Evolutionary conservation across 2,113 vertebrate species (phyloP).

Genomic region (Collichthys lucidus): DNA sequence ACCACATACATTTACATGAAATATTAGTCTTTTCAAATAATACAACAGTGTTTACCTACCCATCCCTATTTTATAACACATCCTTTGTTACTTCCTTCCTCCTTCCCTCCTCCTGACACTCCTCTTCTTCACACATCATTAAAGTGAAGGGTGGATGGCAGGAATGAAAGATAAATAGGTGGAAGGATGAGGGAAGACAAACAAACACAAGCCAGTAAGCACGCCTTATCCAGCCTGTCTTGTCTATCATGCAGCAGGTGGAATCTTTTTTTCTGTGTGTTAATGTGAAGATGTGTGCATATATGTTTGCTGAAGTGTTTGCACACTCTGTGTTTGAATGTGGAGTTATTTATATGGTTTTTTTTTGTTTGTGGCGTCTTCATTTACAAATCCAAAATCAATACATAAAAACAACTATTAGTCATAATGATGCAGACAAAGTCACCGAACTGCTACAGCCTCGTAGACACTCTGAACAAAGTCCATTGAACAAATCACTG

Average conservation of each 20-base stretch:
- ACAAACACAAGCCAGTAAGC: constrained; percentile 53
- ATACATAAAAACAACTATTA: too few species aligned
- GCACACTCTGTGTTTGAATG: too few species aligned
- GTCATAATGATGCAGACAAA: too few species aligned
- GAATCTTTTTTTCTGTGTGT: not conserved
- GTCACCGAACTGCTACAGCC: too few species aligned
- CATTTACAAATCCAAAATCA: too few species aligned
- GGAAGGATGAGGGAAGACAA: constrained; percentile 36
- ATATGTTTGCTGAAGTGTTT: not conserved
- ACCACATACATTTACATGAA: too few species aligned
- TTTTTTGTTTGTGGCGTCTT: not conserved
- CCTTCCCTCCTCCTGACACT: constrained; percentile 5
- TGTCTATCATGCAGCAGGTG: constrained; percentile 4
- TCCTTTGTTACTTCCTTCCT: not conserved
- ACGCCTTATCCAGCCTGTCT: constrained; percentile 7
- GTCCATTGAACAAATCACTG: too few species aligned
- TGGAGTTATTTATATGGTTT: not conserved
- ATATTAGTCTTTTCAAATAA: not conserved
- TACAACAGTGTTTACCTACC: too few species aligned
- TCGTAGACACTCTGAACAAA: too few species aligned
- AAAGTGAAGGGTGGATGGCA: constrained; percentile 19
- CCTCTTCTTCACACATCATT: constrained; percentile 65
- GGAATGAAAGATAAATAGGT: constrained; percentile 4
- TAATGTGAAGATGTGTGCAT: not conserved
- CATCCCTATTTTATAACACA: not conserved